phyloP scores from a whole-genome alignment of 2,113 vertebrate species.

The Phaethornis superciliosus region DNA sequence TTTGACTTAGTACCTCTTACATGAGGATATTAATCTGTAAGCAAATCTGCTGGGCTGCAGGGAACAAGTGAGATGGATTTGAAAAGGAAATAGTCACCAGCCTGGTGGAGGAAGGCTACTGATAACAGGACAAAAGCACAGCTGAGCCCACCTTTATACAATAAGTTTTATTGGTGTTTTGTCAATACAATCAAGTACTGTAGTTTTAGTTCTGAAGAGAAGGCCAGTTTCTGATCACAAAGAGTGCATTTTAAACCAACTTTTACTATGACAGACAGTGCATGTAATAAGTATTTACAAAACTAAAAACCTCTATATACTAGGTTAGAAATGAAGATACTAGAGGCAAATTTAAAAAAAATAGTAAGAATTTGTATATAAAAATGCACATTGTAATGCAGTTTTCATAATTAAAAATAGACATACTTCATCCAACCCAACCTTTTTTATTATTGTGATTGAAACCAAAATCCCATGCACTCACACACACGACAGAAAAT shows the following conservation, averaged over 20 bases:
- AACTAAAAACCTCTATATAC: conserved; percentile 73
- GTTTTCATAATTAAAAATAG: conserved; percentile 71
- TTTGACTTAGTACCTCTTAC: neutral
- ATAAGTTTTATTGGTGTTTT: conserved; percentile 90
- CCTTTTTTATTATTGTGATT: conserved; percentile 50
- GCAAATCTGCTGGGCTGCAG: neutral
- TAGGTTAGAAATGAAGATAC: conserved; percentile 74
- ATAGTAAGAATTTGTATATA: conserved; percentile 70
- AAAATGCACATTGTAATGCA: conserved; percentile 74
- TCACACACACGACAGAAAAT: conserved; percentile 54
- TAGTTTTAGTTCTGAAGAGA: conserved; percentile 87
- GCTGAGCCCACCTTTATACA: conserved; percentile 46
- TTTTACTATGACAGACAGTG: conserved; percentile 86
- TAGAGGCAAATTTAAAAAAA: conserved; percentile 70
- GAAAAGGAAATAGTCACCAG: neutral
- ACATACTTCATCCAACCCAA: conserved; percentile 66
- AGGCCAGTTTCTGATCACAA: conserved; percentile 86
- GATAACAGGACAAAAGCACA: neutral
- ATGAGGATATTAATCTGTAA: neutral
- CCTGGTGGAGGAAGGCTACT: neutral
- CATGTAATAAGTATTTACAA: conserved; percentile 85
- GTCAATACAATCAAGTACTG: conserved; percentile 92
- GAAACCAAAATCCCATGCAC: conserved; percentile 48
- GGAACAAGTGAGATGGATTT: neutral
- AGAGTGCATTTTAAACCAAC: conserved; percentile 88